Base-by-base conservation (phyloP, 1,140 invertebrate species). In the Lepidurus arcticus region DNA sequence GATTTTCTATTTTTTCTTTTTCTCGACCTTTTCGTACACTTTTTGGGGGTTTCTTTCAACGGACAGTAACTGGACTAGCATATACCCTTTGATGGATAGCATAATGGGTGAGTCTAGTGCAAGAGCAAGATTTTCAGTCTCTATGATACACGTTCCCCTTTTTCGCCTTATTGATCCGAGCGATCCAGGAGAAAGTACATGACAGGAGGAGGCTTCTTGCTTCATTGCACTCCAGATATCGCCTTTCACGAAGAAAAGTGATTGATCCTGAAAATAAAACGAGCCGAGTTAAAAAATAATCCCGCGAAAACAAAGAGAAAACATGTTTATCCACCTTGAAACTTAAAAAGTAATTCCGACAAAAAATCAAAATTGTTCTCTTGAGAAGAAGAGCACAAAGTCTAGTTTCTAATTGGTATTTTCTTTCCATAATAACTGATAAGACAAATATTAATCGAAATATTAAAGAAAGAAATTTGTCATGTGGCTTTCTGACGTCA, bases 71-170 rank as follows among this genome's bases (percentile, higher is more conserved):
- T 5, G 53, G 53, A 65, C 53, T n/a, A 7, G 21, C 53, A 65
- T 65, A 65, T 21, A 65, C 53, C 21, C 53, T 65, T 65, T 65
- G 53, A 65, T 65, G 53, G 53, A 65, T 65, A 65, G 53, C 53
- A 65, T 65, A 65, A 34, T 34, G 34, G 34, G 53, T 21, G 53
- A 65, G 53, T 21, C 21, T 7, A 21, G 21, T 65, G 16, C 53
- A n/a, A 9, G 8, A n/a, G 53, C n/a, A 65, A 65, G 53, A 16
- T 65, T 65, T 65, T 65, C 53, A 65, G 53, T 65, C 21, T 10
- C 9, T 65, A 16, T 65, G 53, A 21, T n/a, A 65, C 16, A 65
- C 16, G 53, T 13, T 65, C 53, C 53, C 53, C 53, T n/a, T 21
- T 65, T 65, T 65, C 53, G 53, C 53, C 53, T 13, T 65, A 65